A percentile compares a stretch with the other conserved stretches of the same genome.
Evolutionary conservation across 2,113 vertebrate species (phyloP).

Genomic region (Peromyscus polionotus): DNA sequence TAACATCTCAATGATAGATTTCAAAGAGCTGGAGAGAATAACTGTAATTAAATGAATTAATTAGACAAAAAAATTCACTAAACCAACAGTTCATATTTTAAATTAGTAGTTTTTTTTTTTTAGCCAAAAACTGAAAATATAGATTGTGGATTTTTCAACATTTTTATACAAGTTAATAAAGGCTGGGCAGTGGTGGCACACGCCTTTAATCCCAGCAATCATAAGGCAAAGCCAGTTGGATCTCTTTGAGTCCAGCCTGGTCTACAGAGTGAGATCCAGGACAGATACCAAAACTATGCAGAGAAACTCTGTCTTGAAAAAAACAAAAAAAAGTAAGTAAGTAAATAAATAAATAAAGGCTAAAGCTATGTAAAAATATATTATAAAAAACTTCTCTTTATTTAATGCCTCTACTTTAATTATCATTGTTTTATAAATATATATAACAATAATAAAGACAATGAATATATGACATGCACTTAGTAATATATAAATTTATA

Average conservation of each 20-base stretch:
- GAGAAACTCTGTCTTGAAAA: too few relatives aligned
- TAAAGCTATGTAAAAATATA: not conserved
- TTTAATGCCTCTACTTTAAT: not conserved
- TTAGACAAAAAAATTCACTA: slow-evolving; percentile 29
- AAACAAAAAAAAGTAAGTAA: too few relatives aligned
- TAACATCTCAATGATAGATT: not conserved
- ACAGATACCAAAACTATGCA: too few relatives aligned
- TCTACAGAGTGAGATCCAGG: too few relatives aligned
- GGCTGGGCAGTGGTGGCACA: not conserved
- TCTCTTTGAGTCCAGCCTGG: too few relatives aligned
- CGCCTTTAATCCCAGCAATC: too few relatives aligned
- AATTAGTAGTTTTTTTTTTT: slow-evolving; percentile 43
- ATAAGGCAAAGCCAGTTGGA: too few relatives aligned
- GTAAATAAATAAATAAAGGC: not conserved
- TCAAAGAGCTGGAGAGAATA: slow-evolving; percentile 38
- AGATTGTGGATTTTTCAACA: not conserved
- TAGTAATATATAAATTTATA: not conserved
- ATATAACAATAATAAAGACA: not conserved
- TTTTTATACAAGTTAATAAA: slow-evolving; percentile 51
- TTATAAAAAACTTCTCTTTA: not conserved
- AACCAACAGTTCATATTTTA: slow-evolving; percentile 49
- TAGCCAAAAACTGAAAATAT: slow-evolving; percentile 37
- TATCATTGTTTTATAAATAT: not conserved
- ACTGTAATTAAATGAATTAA: slow-evolving; percentile 38
- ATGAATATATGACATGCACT: not conserved